Evolutionary conservation across 2,113 vertebrate species (phyloP), one percentile per base, ranked within the genome.

Genomic region (Corythornis cristatus): DNA sequence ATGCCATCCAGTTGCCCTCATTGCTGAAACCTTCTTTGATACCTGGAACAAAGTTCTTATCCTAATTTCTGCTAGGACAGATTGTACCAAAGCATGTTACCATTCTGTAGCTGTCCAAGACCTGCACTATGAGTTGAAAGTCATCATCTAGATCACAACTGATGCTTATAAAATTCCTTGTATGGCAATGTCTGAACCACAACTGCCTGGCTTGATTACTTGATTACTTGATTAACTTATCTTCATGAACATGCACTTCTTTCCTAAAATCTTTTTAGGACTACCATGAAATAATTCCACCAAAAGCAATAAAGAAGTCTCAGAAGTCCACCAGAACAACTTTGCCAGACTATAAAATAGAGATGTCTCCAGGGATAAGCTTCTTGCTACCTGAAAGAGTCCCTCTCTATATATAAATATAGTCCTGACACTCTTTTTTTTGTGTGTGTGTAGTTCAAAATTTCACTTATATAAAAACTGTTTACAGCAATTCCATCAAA

Each of bases 401-500:
- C 83, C 28, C 75, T 58, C 57, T 74, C 46, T 22, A 46, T 51
- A 56, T 54, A 80, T 88, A 95, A 89, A 86, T 29, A 58, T 22
- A 75, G 43, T 21, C 26, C 67, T 5, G 20, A 70, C n/a, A 60
- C 20, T 58, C 18, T 82, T 88, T 80, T 61, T 61, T 57, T 57
- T 50, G 22, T 50, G 48, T 50, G 48, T 6, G 7, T 46, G 67
- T 11, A 53, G 43, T 31, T 72, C 85, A 29, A 26, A 53, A 70
- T 89, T 89, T 76, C 1, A 2, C 46, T 92, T 31, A 11, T 37
- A 83, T 22, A 85, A 67, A 84, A 73, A 46, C 21, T 19, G 28
- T 84, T 84, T 81, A 51, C 20, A 86, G 48, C 90, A 86, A 75
- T 91, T 73, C 86, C 62, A 88, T 74, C 91, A 65, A 81, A 60